Conservation (phyloP, 2,797 vertebrate species). For the Coranthus polyacanthus region DNA sequence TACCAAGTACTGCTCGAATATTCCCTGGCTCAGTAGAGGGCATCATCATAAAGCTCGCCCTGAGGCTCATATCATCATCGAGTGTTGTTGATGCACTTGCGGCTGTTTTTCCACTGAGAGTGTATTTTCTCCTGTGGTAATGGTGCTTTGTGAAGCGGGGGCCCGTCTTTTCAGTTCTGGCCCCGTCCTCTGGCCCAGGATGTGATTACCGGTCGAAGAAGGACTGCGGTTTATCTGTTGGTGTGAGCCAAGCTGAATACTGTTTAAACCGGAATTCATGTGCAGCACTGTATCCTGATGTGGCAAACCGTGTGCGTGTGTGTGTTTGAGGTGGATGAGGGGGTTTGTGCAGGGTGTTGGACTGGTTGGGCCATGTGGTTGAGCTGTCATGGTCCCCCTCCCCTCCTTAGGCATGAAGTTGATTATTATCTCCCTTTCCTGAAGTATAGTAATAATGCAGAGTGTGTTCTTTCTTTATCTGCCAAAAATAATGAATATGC, state of each 20-base stretch:
- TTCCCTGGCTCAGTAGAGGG: neutral
- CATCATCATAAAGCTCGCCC: neutral
- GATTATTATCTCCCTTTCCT: slow-evolving; percentile 80
- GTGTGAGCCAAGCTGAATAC: slow-evolving; percentile 93
- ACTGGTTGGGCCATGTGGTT: slow-evolving; percentile 82
- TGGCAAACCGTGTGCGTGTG: slow-evolving; percentile 87
- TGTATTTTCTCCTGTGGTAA: slow-evolving; percentile 17
- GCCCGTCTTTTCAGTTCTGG: slow-evolving; percentile 59
- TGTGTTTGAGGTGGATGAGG: slow-evolving; percentile 70
- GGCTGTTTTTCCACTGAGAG: slow-evolving; percentile 27
- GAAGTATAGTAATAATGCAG: slow-evolving; percentile 71
- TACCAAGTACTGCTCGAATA: neutral
- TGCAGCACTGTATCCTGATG: slow-evolving; percentile 98
- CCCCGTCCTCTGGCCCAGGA: slow-evolving; percentile 71
- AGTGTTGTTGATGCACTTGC: slow-evolving; percentile 4
- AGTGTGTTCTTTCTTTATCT: slow-evolving; percentile 71
- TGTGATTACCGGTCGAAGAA: slow-evolving; percentile 88
- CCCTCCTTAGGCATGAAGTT: slow-evolving; percentile 46
- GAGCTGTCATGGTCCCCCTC: slow-evolving; percentile 66
- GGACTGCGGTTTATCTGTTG: slow-evolving; percentile 93
- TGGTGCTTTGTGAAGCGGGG: slow-evolving; percentile 31
- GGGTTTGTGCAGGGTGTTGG: slow-evolving; percentile 70
- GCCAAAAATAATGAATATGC: slow-evolving; percentile 73
- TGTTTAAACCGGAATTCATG: slow-evolving; percentile 98
- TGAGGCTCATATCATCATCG: slow-evolving; percentile 6